Evolutionary conservation across 64 coral and sea anemone genomes (phyloP).

Genomic region (Actinia equina): DNA sequence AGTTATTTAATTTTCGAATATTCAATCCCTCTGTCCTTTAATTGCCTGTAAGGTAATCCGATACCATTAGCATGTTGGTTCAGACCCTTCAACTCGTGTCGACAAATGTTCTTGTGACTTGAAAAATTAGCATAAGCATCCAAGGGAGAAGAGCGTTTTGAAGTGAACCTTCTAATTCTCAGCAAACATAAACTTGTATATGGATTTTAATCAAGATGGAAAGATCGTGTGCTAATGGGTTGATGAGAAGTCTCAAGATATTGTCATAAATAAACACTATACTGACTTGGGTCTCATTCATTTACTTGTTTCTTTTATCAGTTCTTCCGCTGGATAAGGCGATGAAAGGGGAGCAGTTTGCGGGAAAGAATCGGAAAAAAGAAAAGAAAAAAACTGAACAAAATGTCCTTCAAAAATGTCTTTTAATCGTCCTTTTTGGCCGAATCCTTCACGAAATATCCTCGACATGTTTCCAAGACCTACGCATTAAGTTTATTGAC

Average conservation of each 20-base stretch:
- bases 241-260: background rate
- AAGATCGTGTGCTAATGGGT: conserved; percentile 8
- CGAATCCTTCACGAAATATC: background rate
- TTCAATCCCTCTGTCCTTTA: background rate
- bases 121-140: conserved; percentile 27
- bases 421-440: background rate
- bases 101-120: conserved; percentile 10
- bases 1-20: background rate
- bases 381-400: background rate
- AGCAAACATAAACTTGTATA: conserved; percentile 30
- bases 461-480: background rate
- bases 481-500: conserved; percentile 9
- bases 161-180: conserved; percentile 17
- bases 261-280: conserved; percentile 7
- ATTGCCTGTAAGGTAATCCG: conserved; percentile 17
- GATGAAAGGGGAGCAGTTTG: background rate
- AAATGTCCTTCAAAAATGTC: background rate
- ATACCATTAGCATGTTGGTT: background rate
- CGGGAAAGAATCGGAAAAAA: background rate
- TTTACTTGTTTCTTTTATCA: background rate
- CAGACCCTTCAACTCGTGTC: conserved; percentile 1
- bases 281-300: background rate
- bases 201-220: conserved; percentile 18
- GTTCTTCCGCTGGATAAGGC: conserved; percentile 4
- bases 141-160: conserved; percentile 19